Percentiles rank a stretch among this genome's conserved stretches.
phyloP scores from a whole-genome alignment of 2,888 invertebrate genomes.

The Hydropsyche betteni region DNA sequence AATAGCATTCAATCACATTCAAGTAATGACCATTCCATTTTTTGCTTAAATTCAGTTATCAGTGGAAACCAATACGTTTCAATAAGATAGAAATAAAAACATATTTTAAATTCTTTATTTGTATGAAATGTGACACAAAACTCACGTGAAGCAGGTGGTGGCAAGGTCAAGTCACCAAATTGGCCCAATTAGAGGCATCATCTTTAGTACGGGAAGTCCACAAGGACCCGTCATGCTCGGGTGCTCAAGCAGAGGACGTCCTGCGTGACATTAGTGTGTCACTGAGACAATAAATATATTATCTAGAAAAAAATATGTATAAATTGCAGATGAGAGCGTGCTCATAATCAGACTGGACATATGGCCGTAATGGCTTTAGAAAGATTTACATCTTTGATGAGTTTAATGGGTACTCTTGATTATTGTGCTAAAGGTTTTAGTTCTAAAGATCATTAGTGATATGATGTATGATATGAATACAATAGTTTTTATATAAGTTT shows the following conservation, averaged over 20 bases:
- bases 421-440: too few species aligned
- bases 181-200: constrained; percentile 38
- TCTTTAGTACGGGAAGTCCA: constrained; percentile 37
- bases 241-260: constrained; percentile 34
- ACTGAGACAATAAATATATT: constrained; percentile 9
- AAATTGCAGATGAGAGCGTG: constrained; percentile 12
- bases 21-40: too few species aligned
- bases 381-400: constrained; percentile 11
- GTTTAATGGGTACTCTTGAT: background rate
- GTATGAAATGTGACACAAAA: background rate
- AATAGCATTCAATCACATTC: too few species aligned
- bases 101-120: too few species aligned
- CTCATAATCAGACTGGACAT: background rate
- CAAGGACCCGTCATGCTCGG: constrained; percentile 42
- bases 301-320: background rate
- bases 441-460: too few species aligned
- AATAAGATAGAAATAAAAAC: too few species aligned
- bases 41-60: too few species aligned
- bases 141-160: constrained; percentile 30
- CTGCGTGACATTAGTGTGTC: constrained; percentile 33
- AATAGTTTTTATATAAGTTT: background rate
- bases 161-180: constrained; percentile 35
- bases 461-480: too few species aligned
- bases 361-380: background rate
- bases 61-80: too few species aligned